Evolutionary conservation across 2,113 vertebrate species (phyloP).

Genomic region (Prietella phreatophila): DNA sequence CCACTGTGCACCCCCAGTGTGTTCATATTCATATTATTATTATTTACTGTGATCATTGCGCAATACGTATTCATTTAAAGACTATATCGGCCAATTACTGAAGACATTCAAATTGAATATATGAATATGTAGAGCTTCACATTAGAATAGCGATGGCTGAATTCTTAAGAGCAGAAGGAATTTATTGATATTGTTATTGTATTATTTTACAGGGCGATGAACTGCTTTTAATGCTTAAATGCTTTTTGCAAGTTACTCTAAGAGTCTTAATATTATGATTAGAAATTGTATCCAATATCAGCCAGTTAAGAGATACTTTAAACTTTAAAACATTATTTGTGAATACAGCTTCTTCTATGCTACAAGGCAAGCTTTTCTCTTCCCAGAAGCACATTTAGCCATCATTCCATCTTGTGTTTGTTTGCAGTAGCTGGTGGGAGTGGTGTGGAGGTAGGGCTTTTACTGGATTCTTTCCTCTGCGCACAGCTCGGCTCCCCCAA

Average conservation of each 20-base stretch:
- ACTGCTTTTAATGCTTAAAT: background rate
- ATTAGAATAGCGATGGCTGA: background rate
- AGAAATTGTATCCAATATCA: background rate
- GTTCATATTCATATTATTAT: no score
- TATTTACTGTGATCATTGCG: background rate
- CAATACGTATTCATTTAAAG: background rate
- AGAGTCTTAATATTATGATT: background rate
- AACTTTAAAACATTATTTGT: background rate
- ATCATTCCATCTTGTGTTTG: background rate
- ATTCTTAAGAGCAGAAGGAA: background rate
- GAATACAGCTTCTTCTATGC: background rate
- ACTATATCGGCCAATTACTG: background rate
- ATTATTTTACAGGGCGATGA: background rate
- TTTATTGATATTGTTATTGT: background rate
- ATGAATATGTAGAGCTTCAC: background rate
- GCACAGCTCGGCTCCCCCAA: background rate
- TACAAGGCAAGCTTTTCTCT: background rate
- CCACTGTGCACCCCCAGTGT: no score
- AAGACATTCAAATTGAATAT: background rate
- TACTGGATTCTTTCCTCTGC: slow-evolving; percentile 29
- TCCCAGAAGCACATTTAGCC: background rate
- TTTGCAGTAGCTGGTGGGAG: slow-evolving; percentile 10
- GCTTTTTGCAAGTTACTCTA: background rate
- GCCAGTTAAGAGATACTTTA: background rate
- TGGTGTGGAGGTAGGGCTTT: background rate